Evolutionary conservation across 2,888 invertebrate genomes (phyloP).

Genomic region (Eupithecia dodoneata): DNA sequence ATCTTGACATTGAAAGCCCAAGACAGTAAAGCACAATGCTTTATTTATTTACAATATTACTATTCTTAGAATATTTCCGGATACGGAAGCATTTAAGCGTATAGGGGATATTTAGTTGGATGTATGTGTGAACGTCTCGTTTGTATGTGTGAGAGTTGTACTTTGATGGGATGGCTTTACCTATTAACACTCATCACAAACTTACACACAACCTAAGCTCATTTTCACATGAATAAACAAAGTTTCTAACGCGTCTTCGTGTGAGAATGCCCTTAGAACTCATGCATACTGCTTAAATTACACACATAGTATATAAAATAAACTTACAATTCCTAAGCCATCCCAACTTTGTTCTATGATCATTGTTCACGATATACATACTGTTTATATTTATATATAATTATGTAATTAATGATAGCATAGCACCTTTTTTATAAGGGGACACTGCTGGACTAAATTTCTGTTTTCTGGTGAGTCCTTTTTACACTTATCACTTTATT

Average conservation of each 20-base stretch:
- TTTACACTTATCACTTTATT: neutral
- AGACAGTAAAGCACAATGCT: conserved; percentile 31
- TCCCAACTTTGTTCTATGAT: conserved; percentile 32
- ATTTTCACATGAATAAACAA: conserved; percentile 6
- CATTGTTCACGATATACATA: conserved; percentile 47
- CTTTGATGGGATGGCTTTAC: conserved; percentile 27
- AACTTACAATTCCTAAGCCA: conserved; percentile 22
- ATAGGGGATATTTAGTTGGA: conserved; percentile 62
- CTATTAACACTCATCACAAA: conserved; percentile 4
- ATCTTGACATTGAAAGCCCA: conserved; percentile 12
- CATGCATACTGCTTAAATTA: neutral
- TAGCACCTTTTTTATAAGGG: conserved; percentile 57
- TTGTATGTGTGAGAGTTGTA: conserved; percentile 30
- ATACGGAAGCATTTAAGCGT: conserved; percentile 73
- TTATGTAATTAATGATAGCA: conserved; percentile 52
- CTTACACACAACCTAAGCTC: neutral
- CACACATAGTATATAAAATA: neutral
- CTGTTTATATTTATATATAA: conserved; percentile 50
- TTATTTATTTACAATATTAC: conserved; percentile 59
- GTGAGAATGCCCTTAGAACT: neutral
- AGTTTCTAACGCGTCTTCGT: neutral
- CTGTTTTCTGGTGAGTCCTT: conserved; percentile 71
- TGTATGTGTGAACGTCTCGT: conserved; percentile 39
- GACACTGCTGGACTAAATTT: conserved; percentile 66
- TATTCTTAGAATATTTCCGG: conserved; percentile 51